These are phyloP conservation scores for Dolichoris vasculosae DNA, from an alignment of 1,140 invertebrate genomes.

Conservation along the genomic window DNA sequence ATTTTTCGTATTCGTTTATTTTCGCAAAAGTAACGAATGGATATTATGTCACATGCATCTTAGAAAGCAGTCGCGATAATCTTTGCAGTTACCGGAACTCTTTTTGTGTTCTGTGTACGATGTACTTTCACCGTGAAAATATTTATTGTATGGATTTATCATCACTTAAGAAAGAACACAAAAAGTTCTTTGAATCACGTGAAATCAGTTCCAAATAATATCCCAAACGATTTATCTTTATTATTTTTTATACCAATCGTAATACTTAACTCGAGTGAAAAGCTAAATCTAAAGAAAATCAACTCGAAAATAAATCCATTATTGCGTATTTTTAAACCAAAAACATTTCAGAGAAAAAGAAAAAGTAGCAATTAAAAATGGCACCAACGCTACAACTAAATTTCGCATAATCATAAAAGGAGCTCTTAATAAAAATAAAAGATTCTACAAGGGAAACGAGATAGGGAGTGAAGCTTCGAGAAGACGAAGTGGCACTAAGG, in stretches of 20 bases:
- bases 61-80: background rate
- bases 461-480: background rate
- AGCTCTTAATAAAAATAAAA: constrained; percentile 8
- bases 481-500: constrained; percentile 33
- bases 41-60: background rate
- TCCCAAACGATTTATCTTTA: background rate
- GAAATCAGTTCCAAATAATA: too few species aligned
- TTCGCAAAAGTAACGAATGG: background rate
- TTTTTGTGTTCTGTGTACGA: background rate
- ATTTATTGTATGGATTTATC: background rate
- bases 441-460: background rate
- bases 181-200: background rate
- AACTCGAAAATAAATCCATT: background rate
- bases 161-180: background rate
- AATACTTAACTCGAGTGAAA: background rate
- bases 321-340: background rate
- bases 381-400: background rate
- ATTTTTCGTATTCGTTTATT: background rate
- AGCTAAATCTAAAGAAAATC: background rate
- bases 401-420: background rate
- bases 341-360: background rate
- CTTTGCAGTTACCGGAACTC: background rate
- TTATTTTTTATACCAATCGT: background rate
- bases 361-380: background rate
- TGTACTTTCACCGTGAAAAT: background rate